These are phyloP conservation scores for Drosophila santomea DNA, from an alignment of 1,140 invertebrate species.

Conservation along the genomic window DNA sequence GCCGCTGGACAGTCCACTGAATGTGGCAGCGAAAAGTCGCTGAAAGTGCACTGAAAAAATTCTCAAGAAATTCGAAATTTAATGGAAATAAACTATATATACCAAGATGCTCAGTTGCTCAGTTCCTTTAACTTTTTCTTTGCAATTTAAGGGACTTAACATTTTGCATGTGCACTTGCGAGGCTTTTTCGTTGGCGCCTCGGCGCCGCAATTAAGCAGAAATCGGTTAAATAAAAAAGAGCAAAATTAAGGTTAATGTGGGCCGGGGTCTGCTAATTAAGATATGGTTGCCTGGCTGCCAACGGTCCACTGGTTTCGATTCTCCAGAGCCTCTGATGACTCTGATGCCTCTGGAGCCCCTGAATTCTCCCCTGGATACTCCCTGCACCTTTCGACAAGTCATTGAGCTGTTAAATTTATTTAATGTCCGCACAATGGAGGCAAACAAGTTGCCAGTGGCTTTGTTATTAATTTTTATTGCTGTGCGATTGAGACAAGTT, in stretches of 20 bases:
- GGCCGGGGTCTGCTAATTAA: conserved; percentile 69
- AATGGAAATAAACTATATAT: too few relatives aligned
- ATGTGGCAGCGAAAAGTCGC: conserved; percentile 2
- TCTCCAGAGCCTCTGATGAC: not conserved
- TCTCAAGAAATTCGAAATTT: not conserved
- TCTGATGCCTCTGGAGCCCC: not conserved
- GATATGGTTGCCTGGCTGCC: conserved; percentile 60
- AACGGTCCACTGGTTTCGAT: conserved; percentile 48
- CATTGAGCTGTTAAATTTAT: conserved; percentile 83
- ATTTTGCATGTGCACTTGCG: conserved; percentile 18
- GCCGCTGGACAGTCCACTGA: conserved; percentile 61
- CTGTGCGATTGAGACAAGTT: conserved; percentile 67
- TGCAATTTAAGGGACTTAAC: not conserved
- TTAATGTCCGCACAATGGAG: conserved; percentile 67
- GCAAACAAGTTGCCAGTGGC: conserved; percentile 66
- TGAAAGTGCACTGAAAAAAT: conserved; percentile 9
- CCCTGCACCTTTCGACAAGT: conserved; percentile 75
- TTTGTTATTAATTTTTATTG: conserved; percentile 80
- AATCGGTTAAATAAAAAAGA: conserved; percentile 29
- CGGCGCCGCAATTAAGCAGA: conserved; percentile 69
- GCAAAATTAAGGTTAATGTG: conserved; percentile 70
- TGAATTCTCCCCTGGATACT: conserved; percentile 1
- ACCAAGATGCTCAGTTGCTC: too few relatives aligned
- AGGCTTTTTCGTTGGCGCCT: conserved; percentile 35
- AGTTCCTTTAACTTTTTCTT: too few relatives aligned